Conservation (phyloP, 2,888 invertebrate genomes). For the Yponomeuta malinellus region DNA sequence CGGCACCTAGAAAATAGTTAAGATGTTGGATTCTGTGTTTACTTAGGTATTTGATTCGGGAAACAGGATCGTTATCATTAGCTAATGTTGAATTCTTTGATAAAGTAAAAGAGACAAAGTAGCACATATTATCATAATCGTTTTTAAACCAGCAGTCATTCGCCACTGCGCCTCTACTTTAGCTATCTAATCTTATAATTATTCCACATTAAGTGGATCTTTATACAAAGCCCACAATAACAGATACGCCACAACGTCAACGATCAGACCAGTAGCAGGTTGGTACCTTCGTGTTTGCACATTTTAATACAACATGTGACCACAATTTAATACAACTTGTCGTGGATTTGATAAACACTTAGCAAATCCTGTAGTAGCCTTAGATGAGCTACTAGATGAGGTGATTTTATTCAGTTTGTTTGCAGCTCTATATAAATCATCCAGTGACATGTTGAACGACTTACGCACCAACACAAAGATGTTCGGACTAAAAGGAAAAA, state of each 20-base stretch:
- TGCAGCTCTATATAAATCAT: conserved; percentile 45
- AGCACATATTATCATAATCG: background rate
- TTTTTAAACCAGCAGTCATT: conserved; percentile 19
- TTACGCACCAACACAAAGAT: conserved; percentile 66
- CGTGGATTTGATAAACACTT: no score
- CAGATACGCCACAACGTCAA: no score
- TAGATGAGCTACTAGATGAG: no score
- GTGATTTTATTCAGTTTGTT: background rate
- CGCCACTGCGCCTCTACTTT: conserved; percentile 10
- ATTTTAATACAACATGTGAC: background rate
- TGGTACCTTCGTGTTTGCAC: background rate
- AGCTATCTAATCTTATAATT: conserved; percentile 39
- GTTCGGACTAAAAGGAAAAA: conserved; percentile 59
- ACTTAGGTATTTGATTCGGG: background rate
- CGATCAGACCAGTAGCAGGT: no score
- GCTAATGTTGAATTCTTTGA: background rate
- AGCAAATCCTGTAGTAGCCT: no score
- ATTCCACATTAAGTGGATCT: conserved; percentile 26
- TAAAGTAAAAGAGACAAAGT: conserved; percentile 8
- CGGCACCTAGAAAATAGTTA: background rate
- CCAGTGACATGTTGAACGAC: conserved; percentile 55
- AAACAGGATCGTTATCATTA: background rate
- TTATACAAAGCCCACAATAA: background rate
- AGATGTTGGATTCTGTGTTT: background rate
- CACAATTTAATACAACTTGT: background rate